Evolutionary conservation across 2,888 invertebrate genomes (phyloP).

Genomic region (Mellilla xanthometata): DNA sequence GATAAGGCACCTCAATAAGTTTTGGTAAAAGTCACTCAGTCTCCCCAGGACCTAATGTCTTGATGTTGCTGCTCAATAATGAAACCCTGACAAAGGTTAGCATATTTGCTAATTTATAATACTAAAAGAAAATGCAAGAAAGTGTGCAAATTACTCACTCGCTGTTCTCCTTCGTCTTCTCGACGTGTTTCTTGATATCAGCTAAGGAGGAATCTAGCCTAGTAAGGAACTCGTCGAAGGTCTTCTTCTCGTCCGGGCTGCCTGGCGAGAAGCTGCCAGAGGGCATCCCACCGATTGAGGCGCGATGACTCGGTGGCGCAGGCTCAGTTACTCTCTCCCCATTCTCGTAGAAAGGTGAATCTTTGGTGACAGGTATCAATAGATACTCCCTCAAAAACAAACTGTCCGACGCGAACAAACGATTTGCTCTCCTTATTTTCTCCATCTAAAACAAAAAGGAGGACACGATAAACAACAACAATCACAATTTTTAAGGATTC

Average conservation of each 20-base stretch:
- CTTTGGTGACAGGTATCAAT: conserved; percentile 90
- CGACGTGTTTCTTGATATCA: conserved; percentile 91
- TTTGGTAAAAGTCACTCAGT: too few relatives aligned
- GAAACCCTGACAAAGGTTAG: too few relatives aligned
- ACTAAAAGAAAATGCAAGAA: too few relatives aligned
- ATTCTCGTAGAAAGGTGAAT: conserved; percentile 84
- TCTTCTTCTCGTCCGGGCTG: conserved; percentile 87
- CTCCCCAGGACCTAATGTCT: too few relatives aligned
- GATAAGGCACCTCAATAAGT: too few relatives aligned
- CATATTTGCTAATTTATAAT: too few relatives aligned
- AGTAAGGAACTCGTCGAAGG: conserved; percentile 90
- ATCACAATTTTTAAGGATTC: conserved; percentile 28
- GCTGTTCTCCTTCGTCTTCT: conserved; percentile 90
- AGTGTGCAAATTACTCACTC: too few relatives aligned
- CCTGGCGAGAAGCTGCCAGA: conserved; percentile 79
- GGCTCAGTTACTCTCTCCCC: conserved; percentile 74
- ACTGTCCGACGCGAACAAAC: conserved; percentile 96
- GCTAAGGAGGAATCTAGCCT: conserved; percentile 93
- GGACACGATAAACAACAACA: conserved; percentile 33
- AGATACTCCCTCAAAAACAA: conserved; percentile 94
- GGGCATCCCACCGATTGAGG: conserved; percentile 82
- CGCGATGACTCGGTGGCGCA: conserved; percentile 76
- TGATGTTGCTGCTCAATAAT: too few relatives aligned
- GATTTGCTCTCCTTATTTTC: conserved; percentile 95
- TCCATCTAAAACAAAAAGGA: conserved; percentile 89